Evolutionary conservation across 1,140 invertebrate species (phyloP).

Genomic region (Ceratina japonica): DNA sequence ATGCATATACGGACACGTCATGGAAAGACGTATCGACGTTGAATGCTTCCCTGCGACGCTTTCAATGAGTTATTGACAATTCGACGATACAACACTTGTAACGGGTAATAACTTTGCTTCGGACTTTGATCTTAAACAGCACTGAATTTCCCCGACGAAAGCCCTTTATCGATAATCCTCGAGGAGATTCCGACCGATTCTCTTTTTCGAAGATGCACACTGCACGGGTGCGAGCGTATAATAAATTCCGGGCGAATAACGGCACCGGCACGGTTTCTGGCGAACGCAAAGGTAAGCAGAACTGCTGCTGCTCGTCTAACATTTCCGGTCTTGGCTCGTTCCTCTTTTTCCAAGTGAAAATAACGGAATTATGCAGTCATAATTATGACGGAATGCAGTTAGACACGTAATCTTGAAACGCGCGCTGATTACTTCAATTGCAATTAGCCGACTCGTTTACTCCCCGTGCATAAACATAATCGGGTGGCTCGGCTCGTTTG

Average conservation of each 20-base stretch:
- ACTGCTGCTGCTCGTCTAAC: conserved; percentile 1
- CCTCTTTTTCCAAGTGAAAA: conserved; percentile 5
- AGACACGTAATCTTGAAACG: background rate
- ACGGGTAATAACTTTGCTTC: background rate
- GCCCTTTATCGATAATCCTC: background rate
- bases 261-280: conserved; percentile 53
- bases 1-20: background rate
- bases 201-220: background rate
- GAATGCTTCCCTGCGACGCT: background rate
- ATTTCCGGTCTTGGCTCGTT: conserved; percentile 19
- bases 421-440: background rate
- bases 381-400: conserved; percentile 5
- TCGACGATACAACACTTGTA: background rate
- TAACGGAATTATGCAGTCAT: conserved; percentile 27
- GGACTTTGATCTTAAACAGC: background rate
- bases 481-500: background rate
- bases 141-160: background rate
- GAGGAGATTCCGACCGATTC: background rate
- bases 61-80: conserved; percentile 16
- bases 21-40: conserved; percentile 10
- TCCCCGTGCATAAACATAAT: background rate
- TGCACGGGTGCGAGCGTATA: background rate
- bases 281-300: conserved; percentile 29
- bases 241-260: conserved; percentile 58
- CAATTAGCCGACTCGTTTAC: conserved; percentile 2